Evolutionary conservation across 2,113 vertebrate genomes (phyloP), one percentile per base, ranked within the genome.

Genomic region (Aix galericulata): DNA sequence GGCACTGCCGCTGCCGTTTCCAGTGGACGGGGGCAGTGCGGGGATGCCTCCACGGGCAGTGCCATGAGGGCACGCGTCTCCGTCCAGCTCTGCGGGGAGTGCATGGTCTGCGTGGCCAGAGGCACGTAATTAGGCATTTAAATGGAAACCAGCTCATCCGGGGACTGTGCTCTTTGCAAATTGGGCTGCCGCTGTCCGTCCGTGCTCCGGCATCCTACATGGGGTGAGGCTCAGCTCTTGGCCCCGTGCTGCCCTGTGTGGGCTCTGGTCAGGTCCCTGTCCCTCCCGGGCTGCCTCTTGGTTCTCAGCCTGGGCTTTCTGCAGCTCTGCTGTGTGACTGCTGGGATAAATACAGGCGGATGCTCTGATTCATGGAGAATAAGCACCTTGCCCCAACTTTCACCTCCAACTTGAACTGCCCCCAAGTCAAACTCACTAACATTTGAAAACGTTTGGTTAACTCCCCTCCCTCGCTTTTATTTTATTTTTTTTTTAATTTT

Each of bases 141-240:
- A 84, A 48, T 31, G 34, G 40, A 53, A 56, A 29, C 46, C 0
- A 0, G 8, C 5, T 81, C 48, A 27, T 40, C 23, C 22, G 13
- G 58, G 23, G 48, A 63, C 42, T 16, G 53, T 34, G 17, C 8
- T 6, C 1, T 1, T 6, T 26, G 60, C 40, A 13, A 20, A 17
- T 20, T 3, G 71, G 5, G 55, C 36, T 67, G 26, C 32, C 15
- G 29, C 32, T 17, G 8, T 48, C 53, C 25, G 17, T 12, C 40
- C 1, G 4, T n/a, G 53, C 38, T 14, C 34, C 0, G 0, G 17
- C 0, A 1, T 27, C 56, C 60, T 2, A 31, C 56, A 3, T 0
- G 2, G 40, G 67, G 20, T 62, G 34, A 2, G 63, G 53, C 64
- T 55, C 62, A 50, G 50, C 20, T 82, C 36, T 20, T 53, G n/a